phyloP scores from a whole-genome alignment of 2,113 vertebrate species.

The Callionymus lyra region DNA sequence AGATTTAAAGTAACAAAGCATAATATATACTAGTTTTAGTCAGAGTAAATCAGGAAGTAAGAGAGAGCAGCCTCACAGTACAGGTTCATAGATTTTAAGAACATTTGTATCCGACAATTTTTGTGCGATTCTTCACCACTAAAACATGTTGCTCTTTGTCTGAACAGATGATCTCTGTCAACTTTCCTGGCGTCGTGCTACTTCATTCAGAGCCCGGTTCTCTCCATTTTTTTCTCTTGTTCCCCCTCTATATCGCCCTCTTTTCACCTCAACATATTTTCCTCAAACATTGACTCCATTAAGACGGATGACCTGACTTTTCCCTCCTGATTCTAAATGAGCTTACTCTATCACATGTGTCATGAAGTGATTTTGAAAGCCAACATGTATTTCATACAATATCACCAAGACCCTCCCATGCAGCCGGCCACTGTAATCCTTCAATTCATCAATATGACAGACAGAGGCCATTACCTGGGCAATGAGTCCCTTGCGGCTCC shows the following conservation, averaged over 20 bases:
- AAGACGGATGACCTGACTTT: slow-evolving; percentile 23
- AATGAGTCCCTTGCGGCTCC: slow-evolving; percentile 93
- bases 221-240: slow-evolving; percentile 6
- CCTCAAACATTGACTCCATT: slow-evolving; percentile 13
- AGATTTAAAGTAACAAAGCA: background rate
- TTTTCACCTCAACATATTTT: slow-evolving; percentile 15
- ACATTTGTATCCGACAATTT: no score
- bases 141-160: background rate
- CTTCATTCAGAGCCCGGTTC: slow-evolving; percentile 4
- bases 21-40: background rate
- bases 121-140: background rate
- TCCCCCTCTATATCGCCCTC: slow-evolving; percentile 1
- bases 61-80: no score
- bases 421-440: slow-evolving; percentile 23
- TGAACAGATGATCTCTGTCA: slow-evolving; percentile 8
- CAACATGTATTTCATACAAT: slow-evolving; percentile 39
- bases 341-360: slow-evolving; percentile 29
- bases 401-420: slow-evolving; percentile 38
- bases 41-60: no score
- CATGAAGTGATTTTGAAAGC: slow-evolving; percentile 43
- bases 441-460: slow-evolving; percentile 52
- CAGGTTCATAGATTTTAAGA: no score
- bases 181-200: slow-evolving; percentile 5
- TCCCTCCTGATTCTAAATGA: slow-evolving; percentile 29
- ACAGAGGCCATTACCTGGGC: slow-evolving; percentile 83